phyloP scores from a whole-genome alignment of 2,888 invertebrate species.

The Macropis europaea region DNA sequence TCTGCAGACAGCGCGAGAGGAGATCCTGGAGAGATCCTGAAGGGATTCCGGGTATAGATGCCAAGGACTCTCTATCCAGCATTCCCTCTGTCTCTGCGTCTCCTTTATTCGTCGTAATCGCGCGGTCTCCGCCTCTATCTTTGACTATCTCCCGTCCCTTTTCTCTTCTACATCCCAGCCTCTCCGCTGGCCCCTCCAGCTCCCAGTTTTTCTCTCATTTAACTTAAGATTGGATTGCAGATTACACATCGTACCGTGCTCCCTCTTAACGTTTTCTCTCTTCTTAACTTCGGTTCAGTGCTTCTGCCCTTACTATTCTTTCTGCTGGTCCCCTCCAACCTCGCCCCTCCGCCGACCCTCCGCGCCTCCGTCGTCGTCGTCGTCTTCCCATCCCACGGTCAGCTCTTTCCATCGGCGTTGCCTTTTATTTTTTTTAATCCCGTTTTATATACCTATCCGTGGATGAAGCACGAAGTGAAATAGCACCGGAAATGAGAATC shows the following conservation, averaged over 20 bases:
- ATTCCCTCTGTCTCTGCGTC: constrained; percentile 37
- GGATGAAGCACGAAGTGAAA: constrained; percentile 53
- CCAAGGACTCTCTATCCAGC: constrained; percentile 54
- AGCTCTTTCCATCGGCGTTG: constrained; percentile 37
- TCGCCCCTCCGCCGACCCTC: background rate
- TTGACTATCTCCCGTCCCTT: constrained; percentile 27
- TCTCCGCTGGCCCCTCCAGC: constrained; percentile 1
- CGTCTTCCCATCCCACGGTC: background rate
- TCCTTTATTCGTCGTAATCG: constrained; percentile 42
- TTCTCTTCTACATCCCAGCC: background rate
- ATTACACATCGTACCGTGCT: constrained; percentile 65
- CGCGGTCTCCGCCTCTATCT: constrained; percentile 43
- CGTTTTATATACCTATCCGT: constrained; percentile 51
- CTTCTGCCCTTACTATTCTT: constrained; percentile 22
- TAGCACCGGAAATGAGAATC: constrained; percentile 58
- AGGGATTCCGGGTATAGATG: constrained; percentile 60
- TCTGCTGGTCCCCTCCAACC: constrained; percentile 10
- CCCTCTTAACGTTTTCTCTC: constrained; percentile 51
- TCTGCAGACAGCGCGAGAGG: constrained; percentile 61
- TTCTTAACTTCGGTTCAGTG: constrained; percentile 56
- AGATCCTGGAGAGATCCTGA: constrained; percentile 63
- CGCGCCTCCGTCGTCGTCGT: background rate
- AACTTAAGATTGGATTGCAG: constrained; percentile 71
- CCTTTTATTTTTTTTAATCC: constrained; percentile 55
- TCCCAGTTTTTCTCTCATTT: constrained; percentile 60